These are phyloP conservation scores for Morpho deidamia DNA, from an alignment of 2,888 invertebrate species.

Conservation along the genomic window DNA sequence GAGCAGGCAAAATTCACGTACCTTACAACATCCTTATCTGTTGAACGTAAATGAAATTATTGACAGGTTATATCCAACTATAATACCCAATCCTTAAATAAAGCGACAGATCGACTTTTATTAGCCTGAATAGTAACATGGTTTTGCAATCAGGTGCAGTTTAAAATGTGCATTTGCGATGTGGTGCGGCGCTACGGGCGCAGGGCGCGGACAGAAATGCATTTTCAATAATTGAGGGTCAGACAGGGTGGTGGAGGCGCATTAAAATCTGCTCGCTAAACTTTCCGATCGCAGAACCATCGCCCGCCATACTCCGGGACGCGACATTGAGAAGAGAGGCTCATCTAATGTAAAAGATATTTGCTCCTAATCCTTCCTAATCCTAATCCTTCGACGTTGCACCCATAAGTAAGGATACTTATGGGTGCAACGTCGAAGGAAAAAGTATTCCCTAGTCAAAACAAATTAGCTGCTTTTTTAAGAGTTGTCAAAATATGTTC, in stretches of 20 bases:
- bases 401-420: no score
- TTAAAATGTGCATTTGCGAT: conserved; percentile 78
- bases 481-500: no score
- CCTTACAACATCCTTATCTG: not conserved
- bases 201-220: conserved; percentile 71
- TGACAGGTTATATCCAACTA: not conserved
- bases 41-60: not conserved
- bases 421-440: no score
- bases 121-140: conserved; percentile 60
- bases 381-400: no score
- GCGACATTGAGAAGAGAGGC: conserved; percentile 8
- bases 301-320: not conserved
- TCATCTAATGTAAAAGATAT: no score
- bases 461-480: no score
- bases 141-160: conserved; percentile 74
- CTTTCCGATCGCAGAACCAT: conserved; percentile 46
- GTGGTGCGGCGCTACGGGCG: conserved; percentile 46
- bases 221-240: conserved; percentile 79
- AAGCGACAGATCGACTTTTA: conserved; percentile 68
- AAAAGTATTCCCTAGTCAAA: no score
- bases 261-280: conserved; percentile 65
- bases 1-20: no score
- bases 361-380: no score
- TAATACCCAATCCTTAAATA: conserved; percentile 46
- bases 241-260: conserved; percentile 67